These are phyloP conservation scores for Entomobrya multifasciata DNA, from an alignment of 2,888 invertebrate species.

Conservation along the genomic window DNA sequence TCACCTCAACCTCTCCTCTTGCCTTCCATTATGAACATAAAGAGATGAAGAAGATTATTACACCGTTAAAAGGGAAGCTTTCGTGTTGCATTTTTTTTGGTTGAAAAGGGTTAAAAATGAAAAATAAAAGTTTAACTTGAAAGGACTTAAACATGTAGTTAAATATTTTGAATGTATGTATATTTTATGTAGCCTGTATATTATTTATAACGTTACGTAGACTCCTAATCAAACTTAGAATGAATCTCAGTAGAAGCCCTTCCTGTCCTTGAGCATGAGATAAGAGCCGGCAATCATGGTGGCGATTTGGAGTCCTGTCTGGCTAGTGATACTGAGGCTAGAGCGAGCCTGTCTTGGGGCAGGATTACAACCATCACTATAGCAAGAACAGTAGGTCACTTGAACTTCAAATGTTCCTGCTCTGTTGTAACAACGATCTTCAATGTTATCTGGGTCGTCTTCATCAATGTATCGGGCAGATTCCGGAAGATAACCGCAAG, in stretches of 20 bases:
- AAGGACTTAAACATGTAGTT: too few species aligned
- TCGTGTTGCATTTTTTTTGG: neutral
- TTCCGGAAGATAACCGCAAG: constrained; percentile 77
- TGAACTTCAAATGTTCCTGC: constrained; percentile 79
- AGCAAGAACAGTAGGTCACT: constrained; percentile 78
- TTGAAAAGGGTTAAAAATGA: neutral
- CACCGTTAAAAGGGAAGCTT: neutral
- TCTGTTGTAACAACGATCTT: constrained; percentile 75
- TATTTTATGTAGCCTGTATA: neutral
- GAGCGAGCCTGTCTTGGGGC: constrained; percentile 57
- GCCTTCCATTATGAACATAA: neutral
- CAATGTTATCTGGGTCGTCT: constrained; percentile 41
- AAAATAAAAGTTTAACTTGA: neutral
- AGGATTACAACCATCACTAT: constrained; percentile 57
- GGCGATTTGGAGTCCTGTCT: constrained; percentile 58
- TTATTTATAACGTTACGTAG: neutral
- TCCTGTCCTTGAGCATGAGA: constrained; percentile 68
- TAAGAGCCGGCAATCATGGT: constrained; percentile 70
- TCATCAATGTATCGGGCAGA: constrained; percentile 56
- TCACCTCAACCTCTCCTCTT: neutral
- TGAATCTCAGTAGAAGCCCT: constrained; percentile 71
- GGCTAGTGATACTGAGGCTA: constrained; percentile 52
- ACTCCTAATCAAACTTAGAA: constrained; percentile 34
- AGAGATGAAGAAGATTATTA: neutral
- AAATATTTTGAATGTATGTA: too few species aligned